phyloP scores from a whole-genome alignment of 2,113 vertebrate species.

The Pluvialis apricaria region DNA sequence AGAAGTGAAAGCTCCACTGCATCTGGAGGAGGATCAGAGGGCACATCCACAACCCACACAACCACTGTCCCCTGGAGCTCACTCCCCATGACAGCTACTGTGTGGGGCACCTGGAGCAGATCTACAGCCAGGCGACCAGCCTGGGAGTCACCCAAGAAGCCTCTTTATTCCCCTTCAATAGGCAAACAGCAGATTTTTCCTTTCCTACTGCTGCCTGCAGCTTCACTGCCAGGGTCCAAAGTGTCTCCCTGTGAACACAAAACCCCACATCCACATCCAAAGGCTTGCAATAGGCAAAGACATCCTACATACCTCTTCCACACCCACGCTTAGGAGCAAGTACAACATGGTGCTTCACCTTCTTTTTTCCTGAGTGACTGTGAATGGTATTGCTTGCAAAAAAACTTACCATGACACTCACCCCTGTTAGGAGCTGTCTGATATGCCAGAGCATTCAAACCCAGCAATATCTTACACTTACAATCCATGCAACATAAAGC shows the following conservation, averaged over 20 bases:
- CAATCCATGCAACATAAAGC: background rate
- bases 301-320: background rate
- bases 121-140: rapidly evolving
- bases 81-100: background rate
- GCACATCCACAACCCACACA: background rate
- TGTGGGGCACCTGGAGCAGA: background rate
- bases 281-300: background rate
- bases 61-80: background rate
- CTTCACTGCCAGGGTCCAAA: background rate
- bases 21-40: background rate
- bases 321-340: background rate
- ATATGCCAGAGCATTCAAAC: background rate
- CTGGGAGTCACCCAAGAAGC: background rate
- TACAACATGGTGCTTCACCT: background rate
- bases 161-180: background rate
- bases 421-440: background rate
- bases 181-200: background rate
- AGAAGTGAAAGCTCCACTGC: background rate
- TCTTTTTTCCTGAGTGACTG: background rate
- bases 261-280: background rate
- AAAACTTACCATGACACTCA: background rate
- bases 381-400: background rate
- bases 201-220: background rate
- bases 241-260: background rate
- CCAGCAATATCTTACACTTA: background rate